Evolutionary conservation across 2,888 invertebrate species (phyloP), one percentile per base, ranked within the genome.

Genomic region (Drosophila putrida): DNA sequence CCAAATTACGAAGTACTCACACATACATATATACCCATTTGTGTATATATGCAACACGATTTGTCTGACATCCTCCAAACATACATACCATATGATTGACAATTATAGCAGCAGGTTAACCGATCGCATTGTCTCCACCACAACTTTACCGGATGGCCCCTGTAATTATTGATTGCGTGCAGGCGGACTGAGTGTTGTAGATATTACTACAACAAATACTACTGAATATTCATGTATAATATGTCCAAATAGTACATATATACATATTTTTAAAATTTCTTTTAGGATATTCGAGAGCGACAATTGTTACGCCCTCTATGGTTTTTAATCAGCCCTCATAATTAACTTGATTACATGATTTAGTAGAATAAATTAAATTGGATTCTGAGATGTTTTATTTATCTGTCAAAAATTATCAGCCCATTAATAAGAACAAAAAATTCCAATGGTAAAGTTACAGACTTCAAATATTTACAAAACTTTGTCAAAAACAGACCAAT

Each of bases 21-120:
- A 41, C 51, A 8, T 28, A 6, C 31, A 41, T 35, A 39, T 43
- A 4, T 15, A 33, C 27, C 35, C 4, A 41, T 49, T 13, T 49
- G 36, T 44, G 13, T 11, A 44, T 46, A 58, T 31, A 43, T 50
- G 53, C 13, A 15, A 4, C 79, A 47, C 67, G 66, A 27, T 15
- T 43, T 65, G 64, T 39, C 60, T 63, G 68, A 65, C 86, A 82
- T 79, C 75, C 80, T 69, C 69, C 72, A 58, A 79, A 65, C 81
- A 75, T 20, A 20, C 2, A 20, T 80, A 75, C 84, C 2, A 20
- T 80, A 75, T 86, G 88, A 88, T 80, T 84, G 88, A 88, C 88
- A 88, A 79, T 79, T 71, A 77, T 64, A 80, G 78, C 75, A 82
- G 78, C 79, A 74, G 72, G 75, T 66, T 81, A 82, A 79, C 73